These are phyloP conservation scores for Aplysina aerophoba DNA, from an alignment of 37 sponge, comb jelly and placozoan genomes.

Conservation along the genomic window DNA sequence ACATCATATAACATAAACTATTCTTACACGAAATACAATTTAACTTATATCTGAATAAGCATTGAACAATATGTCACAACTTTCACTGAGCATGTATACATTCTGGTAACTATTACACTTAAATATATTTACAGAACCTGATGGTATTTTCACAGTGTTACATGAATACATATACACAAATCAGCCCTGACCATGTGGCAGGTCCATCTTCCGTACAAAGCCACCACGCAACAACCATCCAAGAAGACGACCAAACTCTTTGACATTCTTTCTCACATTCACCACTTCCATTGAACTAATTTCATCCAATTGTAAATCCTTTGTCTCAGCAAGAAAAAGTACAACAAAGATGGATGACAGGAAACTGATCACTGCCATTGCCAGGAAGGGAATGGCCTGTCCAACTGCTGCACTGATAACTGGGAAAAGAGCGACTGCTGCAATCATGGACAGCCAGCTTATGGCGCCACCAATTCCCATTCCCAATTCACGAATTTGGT, in stretches of 20 bases:
- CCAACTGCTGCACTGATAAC: not conserved
- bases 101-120: too few relatives aligned
- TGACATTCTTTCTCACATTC: not conserved
- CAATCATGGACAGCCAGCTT: constrained; percentile 4
- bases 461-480: constrained; percentile 35
- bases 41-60: too few relatives aligned
- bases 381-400: constrained; percentile 27
- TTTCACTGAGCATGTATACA: too few relatives aligned
- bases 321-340: constrained; percentile 73
- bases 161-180: too few relatives aligned
- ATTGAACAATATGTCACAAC: too few relatives aligned
- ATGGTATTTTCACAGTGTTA: too few relatives aligned
- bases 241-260: constrained; percentile 9
- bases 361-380: constrained; percentile 23
- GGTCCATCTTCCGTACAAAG: too few relatives aligned
- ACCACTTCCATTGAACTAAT: constrained; percentile 25
- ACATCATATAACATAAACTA: too few relatives aligned
- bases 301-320: constrained; percentile 56
- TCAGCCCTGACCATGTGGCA: too few relatives aligned
- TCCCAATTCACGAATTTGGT: constrained; percentile 30
- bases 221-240: not conserved
- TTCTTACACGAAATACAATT: too few relatives aligned
- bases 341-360: constrained; percentile 48
- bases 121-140: too few relatives aligned
- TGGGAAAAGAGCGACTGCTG: constrained; percentile 16